Conservation (phyloP, 2,888 invertebrate genomes). For the Acanthococcus lagerstroemiae region DNA sequence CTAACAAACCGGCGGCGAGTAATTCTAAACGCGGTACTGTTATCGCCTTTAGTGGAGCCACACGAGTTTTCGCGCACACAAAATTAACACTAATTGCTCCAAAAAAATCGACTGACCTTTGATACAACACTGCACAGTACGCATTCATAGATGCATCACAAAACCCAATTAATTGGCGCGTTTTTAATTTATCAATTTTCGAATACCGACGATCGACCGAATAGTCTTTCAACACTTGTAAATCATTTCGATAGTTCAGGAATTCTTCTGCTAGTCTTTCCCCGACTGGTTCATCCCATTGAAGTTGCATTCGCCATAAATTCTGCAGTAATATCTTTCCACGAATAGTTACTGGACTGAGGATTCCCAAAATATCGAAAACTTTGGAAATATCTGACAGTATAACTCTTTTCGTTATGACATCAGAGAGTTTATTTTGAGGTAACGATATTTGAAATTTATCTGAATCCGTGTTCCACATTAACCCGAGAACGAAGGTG, state of each 20-base stretch:
- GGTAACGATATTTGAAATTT: neutral
- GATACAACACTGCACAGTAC: neutral
- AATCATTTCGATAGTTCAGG: neutral
- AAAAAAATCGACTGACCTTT: neutral
- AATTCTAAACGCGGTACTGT: too few species aligned
- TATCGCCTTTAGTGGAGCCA: neutral
- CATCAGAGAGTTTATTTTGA: neutral
- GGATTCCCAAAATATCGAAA: constrained; percentile 36
- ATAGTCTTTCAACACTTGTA: constrained; percentile 2
- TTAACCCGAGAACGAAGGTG: constrained; percentile 9
- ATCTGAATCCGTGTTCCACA: constrained; percentile 33
- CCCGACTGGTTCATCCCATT: constrained; percentile 36
- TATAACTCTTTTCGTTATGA: constrained; percentile 33
- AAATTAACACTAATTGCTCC: neutral
- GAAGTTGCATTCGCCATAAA: constrained; percentile 33
- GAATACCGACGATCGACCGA: constrained; percentile 3
- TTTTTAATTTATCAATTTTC: neutral
- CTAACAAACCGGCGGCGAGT: neutral
- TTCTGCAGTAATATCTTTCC: constrained; percentile 35
- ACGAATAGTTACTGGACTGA: constrained; percentile 35
- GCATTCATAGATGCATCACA: neutral
- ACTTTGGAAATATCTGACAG: constrained; percentile 35
- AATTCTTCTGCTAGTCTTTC: neutral
- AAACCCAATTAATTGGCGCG: neutral
- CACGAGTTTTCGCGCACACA: neutral